These are phyloP conservation scores for Bufo bufo DNA, from an alignment of 2,113 vertebrate genomes.

Conservation along the genomic window DNA sequence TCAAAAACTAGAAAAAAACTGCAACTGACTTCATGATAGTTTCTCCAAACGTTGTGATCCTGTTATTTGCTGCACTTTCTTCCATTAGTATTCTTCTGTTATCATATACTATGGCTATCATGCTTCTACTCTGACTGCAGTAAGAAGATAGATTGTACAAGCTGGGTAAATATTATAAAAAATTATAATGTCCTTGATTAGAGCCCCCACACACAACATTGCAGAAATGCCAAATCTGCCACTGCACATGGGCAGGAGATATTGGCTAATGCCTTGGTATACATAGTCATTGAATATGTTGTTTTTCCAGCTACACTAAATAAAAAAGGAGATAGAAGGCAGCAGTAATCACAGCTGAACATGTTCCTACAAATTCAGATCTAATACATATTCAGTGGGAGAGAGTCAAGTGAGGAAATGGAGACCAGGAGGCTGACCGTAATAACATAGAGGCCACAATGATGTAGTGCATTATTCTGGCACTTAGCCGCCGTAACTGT, in stretches of 20 bases:
- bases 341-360: not conserved
- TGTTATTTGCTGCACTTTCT: too few relatives aligned
- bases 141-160: too few relatives aligned
- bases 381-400: slow-evolving; percentile 10
- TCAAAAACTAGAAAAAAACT: too few relatives aligned
- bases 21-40: too few relatives aligned
- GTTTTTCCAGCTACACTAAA: not conserved
- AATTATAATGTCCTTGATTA: too few relatives aligned
- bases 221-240: not conserved
- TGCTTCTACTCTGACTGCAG: too few relatives aligned
- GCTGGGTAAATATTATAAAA: too few relatives aligned
- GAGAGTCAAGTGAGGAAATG: not conserved
- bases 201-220: too few relatives aligned
- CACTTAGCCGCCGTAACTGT: not conserved
- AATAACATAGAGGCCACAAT: not conserved
- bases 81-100: too few relatives aligned
- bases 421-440: not conserved
- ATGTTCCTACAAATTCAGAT: not conserved
- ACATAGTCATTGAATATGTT: not conserved
- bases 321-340: not conserved
- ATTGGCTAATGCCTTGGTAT: not conserved
- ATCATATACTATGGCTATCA: too few relatives aligned
- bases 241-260: not conserved
- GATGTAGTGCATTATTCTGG: not conserved
- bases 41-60: too few relatives aligned